phyloP scores from a whole-genome alignment of 2,888 invertebrate genomes.

The Physocephala rufipes region DNA sequence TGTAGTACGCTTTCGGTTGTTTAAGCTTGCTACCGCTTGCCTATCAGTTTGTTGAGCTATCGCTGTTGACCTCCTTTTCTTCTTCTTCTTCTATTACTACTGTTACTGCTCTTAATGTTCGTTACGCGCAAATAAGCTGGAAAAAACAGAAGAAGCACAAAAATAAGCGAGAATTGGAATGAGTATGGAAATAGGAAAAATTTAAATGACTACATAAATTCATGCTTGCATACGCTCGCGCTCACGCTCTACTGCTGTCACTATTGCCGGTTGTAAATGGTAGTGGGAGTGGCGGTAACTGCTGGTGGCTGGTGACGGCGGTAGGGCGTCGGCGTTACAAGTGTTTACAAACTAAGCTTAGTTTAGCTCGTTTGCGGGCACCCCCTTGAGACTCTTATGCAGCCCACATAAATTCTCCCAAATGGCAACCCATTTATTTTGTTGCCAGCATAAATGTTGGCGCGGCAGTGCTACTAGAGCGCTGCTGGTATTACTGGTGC shows the following conservation, averaged over 20 bases:
- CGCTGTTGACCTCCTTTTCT: background rate
- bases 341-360: slow-evolving; percentile 30
- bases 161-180: slow-evolving; percentile 16
- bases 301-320: no score
- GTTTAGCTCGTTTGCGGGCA: slow-evolving; percentile 15
- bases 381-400: slow-evolving; percentile 3
- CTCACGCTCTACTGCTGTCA: no score
- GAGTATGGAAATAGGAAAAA: slow-evolving; percentile 7
- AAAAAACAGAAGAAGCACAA: background rate
- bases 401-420: slow-evolving; percentile 25
- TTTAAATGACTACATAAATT: slow-evolving; percentile 33
- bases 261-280: slow-evolving; percentile 19
- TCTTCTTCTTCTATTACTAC: no score
- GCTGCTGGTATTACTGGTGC: no score
- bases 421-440: slow-evolving; percentile 32
- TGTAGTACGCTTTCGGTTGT: no score
- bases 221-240: slow-evolving; percentile 19
- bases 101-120: background rate
- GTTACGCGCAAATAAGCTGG: slow-evolving; percentile 6
- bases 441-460: slow-evolving; percentile 4
- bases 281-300: no score
- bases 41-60: slow-evolving; percentile 1
- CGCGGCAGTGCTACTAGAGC: no score
- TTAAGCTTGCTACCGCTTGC: slow-evolving; percentile 4
- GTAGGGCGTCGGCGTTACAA: no score